Evolutionary conservation across 2,797 vertebrate genomes (phyloP).

Genomic region (Amblyraja radiata): DNA sequence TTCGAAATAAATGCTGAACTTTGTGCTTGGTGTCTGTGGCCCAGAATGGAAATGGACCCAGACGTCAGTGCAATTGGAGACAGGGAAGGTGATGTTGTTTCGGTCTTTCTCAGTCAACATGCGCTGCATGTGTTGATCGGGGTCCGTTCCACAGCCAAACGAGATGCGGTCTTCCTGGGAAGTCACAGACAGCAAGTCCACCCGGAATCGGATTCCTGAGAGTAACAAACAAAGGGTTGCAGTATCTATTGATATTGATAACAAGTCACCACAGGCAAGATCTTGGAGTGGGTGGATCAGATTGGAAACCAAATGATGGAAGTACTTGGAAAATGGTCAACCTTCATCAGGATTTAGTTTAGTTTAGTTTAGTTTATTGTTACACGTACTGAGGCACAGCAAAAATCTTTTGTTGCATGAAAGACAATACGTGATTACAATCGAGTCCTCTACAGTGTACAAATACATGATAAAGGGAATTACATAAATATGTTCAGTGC

Average conservation of each 20-base stretch:
- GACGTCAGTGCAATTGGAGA: neutral
- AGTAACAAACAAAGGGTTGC: neutral
- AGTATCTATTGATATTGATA: neutral
- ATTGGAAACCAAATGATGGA: neutral
- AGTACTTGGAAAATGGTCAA: neutral
- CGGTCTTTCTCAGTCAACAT: neutral
- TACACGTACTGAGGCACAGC: too few relatives aligned
- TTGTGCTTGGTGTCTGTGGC: neutral
- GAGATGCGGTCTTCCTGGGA: constrained; percentile 9
- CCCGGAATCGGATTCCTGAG: constrained; percentile 1
- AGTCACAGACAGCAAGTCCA: neutral
- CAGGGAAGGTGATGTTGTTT: neutral
- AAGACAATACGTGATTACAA: too few relatives aligned
- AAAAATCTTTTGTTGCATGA: too few relatives aligned
- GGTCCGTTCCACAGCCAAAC: neutral
- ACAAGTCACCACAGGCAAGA: too few relatives aligned
- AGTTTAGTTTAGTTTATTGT: too few relatives aligned
- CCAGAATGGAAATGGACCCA: constrained; percentile 25
- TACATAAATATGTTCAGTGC: too few relatives aligned
- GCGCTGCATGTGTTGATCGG: neutral
- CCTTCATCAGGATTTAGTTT: too few relatives aligned
- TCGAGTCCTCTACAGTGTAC: too few relatives aligned
- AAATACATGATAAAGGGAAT: too few relatives aligned
- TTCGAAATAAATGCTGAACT: neutral
- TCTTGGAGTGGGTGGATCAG: neutral